These are phyloP conservation scores for Clepsis dumicolana DNA, from an alignment of 2,888 invertebrate genomes.

Conservation along the genomic window DNA sequence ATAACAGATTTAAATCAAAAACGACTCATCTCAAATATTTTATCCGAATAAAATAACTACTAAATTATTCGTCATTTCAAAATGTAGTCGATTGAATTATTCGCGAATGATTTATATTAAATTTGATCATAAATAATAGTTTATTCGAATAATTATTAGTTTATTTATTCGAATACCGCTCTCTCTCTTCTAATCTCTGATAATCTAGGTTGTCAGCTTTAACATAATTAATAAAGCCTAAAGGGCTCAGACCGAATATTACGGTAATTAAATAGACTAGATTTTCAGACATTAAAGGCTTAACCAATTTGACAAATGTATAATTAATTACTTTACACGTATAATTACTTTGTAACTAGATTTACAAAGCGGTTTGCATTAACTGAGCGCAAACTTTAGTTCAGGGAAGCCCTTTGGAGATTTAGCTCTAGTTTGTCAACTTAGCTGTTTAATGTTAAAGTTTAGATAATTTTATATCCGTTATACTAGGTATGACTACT, in stretches of 20 bases:
- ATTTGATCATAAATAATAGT: no score
- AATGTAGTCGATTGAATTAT: no score
- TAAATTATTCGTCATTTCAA: no score
- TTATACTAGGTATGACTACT: background rate
- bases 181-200: no score
- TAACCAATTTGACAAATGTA: conserved; percentile 5
- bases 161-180: no score
- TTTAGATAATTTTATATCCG: background rate
- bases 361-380: conserved; percentile 8
- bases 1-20: no score
- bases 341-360: conserved; percentile 6
- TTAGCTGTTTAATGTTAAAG: background rate
- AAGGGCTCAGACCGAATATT: background rate
- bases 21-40: no score
- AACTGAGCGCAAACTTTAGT: background rate
- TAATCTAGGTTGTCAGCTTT: background rate
- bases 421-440: conserved; percentile 1
- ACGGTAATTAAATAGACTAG: background rate
- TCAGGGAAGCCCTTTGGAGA: background rate
- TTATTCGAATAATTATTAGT: no score
- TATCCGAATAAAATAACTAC: no score
- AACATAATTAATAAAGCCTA: background rate
- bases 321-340: conserved; percentile 10
- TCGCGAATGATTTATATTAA: no score
- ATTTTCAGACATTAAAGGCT: background rate